Evolutionary conservation across 2,797 vertebrate genomes (phyloP).

Genomic region (Alosa sapidissima): DNA sequence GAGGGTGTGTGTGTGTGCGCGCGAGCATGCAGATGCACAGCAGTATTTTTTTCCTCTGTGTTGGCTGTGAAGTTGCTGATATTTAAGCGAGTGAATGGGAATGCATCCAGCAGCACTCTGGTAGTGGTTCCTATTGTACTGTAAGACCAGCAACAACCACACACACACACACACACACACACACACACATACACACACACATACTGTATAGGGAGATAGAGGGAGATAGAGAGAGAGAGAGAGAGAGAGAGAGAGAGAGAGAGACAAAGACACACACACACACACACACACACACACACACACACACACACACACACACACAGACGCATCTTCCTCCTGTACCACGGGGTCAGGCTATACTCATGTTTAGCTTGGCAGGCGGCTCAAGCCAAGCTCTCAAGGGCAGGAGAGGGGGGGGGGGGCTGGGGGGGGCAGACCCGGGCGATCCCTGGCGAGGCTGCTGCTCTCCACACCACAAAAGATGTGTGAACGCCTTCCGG

Average conservation of each 20-base stretch:
- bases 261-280: neutral
- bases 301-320: conserved; percentile 4
- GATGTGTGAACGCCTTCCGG: neutral
- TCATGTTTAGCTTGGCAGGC: neutral
- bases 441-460: neutral
- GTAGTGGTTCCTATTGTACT: neutral
- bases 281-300: neutral
- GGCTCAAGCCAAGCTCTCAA: neutral
- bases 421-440: neutral
- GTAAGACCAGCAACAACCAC: conserved; percentile 5
- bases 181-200: neutral
- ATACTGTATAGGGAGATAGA: neutral
- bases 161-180: neutral
- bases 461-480: neutral
- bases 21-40: conserved; percentile 38
- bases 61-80: conserved; percentile 24
- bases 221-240: neutral
- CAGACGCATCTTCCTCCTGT: neutral
- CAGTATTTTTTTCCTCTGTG: conserved; percentile 18
- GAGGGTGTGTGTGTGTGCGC: conserved; percentile 42
- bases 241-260: neutral
- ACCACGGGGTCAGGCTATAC: conserved; percentile 7
- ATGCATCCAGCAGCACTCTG: conserved; percentile 24
- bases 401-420: no score
- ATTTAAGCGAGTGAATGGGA: conserved; percentile 23